Evolutionary conservation across 2,888 invertebrate species (phyloP), one percentile per base, ranked within the genome.

Genomic region (Troides aeacus): DNA sequence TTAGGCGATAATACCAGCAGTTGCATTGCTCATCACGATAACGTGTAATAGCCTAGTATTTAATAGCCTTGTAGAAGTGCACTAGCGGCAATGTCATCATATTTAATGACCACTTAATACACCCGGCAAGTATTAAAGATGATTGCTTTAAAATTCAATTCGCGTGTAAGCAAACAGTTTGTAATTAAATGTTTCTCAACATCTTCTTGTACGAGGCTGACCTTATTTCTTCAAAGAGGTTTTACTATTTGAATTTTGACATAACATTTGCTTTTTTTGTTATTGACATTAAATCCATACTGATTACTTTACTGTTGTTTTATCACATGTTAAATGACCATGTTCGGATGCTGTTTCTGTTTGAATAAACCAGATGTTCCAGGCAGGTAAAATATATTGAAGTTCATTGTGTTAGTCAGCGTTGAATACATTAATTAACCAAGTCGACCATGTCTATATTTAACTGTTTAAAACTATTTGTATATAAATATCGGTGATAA

Each of bases 291-390:
- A 18, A 4, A 50, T 15, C 50, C 18, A 5, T 50, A 50, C 15
- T 17, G 50, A 50, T 50, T 50, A 50, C 2, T 2, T 18, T 50
- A 50, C 18, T 1, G 2, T 50, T 50, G 50, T 50, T 50, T 2
- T 5, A 50, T 2, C 2, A 15, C 15, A 17, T 50, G 17, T 50
- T 50, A 15, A 17, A 50, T 50, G 18, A 65, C 7, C 18, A 65
- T 75, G 21, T 67, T 70, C 62, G 69, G 70, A 58, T 74, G 73
- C 70, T 75, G 75, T 71, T 50, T 65, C 66, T 78, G 78, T 75
- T 77, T 75, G 76, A 65, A 73, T 12, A 62, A 69, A 24, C 64
- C 70, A 59, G 50, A 50, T 50, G 73, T 74, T 1, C 76, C 77
- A 72, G 75, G 81, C 78, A 72, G 63, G 59, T 69, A 7, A n/a